Evolutionary conservation across 2,888 invertebrate genomes (phyloP).

Genomic region (Cryptocephalus moraei): DNA sequence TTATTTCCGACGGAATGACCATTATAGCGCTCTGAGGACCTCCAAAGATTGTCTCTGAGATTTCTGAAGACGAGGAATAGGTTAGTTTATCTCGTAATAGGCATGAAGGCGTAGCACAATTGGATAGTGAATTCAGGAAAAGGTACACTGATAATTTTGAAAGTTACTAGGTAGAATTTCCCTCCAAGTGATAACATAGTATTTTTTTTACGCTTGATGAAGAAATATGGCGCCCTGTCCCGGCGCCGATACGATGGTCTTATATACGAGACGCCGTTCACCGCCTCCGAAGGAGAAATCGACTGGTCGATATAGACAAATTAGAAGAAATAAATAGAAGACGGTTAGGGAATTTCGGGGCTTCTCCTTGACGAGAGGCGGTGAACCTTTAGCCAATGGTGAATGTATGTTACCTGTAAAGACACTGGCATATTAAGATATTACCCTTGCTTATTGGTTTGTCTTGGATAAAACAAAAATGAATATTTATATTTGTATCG

Average conservation of each 20-base stretch:
- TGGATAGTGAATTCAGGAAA: conserved; percentile 18
- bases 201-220: conserved; percentile 30
- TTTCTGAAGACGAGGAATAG: too few relatives aligned
- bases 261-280: conserved; percentile 30
- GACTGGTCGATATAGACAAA: too few relatives aligned
- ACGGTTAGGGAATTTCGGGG: too few relatives aligned
- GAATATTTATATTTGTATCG: too few relatives aligned
- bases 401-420: conserved; percentile 32
- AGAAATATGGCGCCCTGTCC: conserved; percentile 16
- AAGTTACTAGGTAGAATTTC: conserved; percentile 25
- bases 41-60: too few relatives aligned
- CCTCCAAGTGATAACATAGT: conserved; percentile 35
- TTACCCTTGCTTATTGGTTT: conserved; percentile 3
- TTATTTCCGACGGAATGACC: too few relatives aligned
- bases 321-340: too few relatives aligned
- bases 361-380: conserved; percentile 9
- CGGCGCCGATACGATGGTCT: conserved; percentile 18
- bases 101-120: conserved; percentile 17
- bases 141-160: conserved; percentile 15
- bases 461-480: too few relatives aligned
- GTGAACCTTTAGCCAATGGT: conserved; percentile 30
- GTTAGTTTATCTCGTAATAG: too few relatives aligned
- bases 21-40: too few relatives aligned
- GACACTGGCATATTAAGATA: conserved; percentile 21
- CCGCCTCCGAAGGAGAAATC: conserved; percentile 18